Percentiles rank a stretch among this genome's conserved stretches.
These are phyloP conservation scores for Oegoconia quadripuncta DNA, from an alignment of 2,888 invertebrate genomes.

Conservation along the genomic window DNA sequence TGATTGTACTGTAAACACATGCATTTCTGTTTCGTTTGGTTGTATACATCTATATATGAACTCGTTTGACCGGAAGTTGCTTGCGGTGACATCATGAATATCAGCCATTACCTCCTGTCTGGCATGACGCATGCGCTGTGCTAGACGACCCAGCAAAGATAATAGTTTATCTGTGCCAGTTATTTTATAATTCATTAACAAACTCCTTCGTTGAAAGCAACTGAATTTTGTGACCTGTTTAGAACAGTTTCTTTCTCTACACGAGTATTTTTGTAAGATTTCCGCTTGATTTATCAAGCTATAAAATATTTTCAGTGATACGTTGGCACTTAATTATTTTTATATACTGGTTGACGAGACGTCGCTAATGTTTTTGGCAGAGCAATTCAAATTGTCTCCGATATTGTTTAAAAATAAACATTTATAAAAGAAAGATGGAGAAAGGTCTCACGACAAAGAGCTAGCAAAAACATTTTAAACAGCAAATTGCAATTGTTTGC, in stretches of 20 bases:
- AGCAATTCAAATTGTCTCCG: constrained; percentile 29
- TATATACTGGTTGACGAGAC: too few species aligned
- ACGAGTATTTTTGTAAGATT: too few species aligned
- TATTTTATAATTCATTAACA: not conserved
- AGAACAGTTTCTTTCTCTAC: too few species aligned
- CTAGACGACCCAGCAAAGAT: constrained; percentile 8
- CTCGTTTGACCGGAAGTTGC: constrained; percentile 33
- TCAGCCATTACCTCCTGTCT: constrained; percentile 31
- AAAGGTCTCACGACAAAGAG: constrained; percentile 29
- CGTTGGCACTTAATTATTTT: too few species aligned
- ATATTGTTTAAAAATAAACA: constrained; percentile 37
- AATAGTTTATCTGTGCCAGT: not conserved
- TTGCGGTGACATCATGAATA: constrained; percentile 43
- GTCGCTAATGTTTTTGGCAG: constrained; percentile 34
- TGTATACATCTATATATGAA: constrained; percentile 20
- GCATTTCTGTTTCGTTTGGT: too few species aligned
- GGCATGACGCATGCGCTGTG: constrained; percentile 27
- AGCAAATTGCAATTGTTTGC: constrained; percentile 33
- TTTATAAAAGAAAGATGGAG: constrained; percentile 32
- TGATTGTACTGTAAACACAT: too few species aligned
- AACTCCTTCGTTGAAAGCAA: too few species aligned
- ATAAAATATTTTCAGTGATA: too few species aligned
- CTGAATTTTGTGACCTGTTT: too few species aligned
- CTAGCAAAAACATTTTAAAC: constrained; percentile 22
- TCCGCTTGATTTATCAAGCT: not conserved